Evolutionary conservation across 2,888 invertebrate species (phyloP).

Genomic region (Petrolisthes manimaculis): DNA sequence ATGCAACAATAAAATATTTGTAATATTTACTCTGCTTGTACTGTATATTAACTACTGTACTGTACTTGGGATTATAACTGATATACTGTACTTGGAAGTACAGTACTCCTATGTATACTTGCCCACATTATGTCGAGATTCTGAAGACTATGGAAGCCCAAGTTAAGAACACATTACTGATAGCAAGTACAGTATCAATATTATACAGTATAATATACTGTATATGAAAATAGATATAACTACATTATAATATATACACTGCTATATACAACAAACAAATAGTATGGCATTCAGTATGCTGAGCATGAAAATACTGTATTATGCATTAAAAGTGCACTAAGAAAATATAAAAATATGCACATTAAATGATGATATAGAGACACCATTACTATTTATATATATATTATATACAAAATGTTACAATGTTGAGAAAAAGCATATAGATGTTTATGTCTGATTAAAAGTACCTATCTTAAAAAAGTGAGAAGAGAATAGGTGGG

Average conservation of each 20-base stretch:
- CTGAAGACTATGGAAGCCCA: background rate
- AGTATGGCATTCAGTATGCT: constrained; percentile 16
- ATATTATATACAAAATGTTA: constrained; percentile 19
- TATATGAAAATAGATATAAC: background rate
- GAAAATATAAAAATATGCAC: constrained; percentile 4
- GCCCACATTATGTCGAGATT: background rate
- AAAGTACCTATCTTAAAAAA: constrained; percentile 20
- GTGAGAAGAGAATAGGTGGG: constrained; percentile 11
- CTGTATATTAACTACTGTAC: background rate
- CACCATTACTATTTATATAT: constrained; percentile 30
- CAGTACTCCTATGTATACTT: background rate
- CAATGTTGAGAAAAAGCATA: constrained; percentile 38
- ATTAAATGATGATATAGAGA: constrained; percentile 31
- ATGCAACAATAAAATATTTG: background rate
- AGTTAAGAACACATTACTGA: background rate
- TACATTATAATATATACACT: background rate
- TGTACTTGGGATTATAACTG: background rate
- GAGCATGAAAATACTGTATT: background rate
- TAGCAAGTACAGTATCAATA: background rate
- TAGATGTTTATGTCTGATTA: constrained; percentile 23
- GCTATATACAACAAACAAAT: background rate
- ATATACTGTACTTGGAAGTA: background rate
- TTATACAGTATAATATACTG: background rate
- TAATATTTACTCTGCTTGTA: background rate
- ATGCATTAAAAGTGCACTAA: background rate